Evolutionary conservation across 64 coral and sea anemone genomes (phyloP), one percentile per base, ranked within the genome.

Genomic region (Montipora capricornis): DNA sequence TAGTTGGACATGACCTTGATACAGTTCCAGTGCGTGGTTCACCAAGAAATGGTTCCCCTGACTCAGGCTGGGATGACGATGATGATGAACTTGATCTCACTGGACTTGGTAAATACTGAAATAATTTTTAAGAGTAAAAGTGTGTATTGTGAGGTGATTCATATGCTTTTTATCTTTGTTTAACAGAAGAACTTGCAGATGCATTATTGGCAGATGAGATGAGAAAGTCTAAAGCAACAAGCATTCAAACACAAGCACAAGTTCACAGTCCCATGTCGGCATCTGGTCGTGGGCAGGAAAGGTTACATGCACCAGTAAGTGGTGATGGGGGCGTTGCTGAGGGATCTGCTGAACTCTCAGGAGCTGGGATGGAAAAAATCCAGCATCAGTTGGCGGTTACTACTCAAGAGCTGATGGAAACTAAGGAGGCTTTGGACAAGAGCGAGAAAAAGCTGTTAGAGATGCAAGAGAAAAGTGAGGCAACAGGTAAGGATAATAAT

Each of bases 11-110:
- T 60, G 95, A 95, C 20, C 24, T 97, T 47, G 95, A 97, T 90
- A 97, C 85, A 0, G 79, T 97, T 17, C 95, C 95, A 10, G 95
- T 97, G 47, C 83, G 95, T 45, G 96, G 94, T 13, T 88, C 19
- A 5, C 15, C 66, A 17, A 80, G 44, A 8, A 83, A 79, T 44
- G 87, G 76, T 24, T 80, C 24, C 15, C 49, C 78, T 49, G 85
- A 94, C 9, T 86, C 82, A 47, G 82, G 82, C 8, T 86, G 50
- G 60, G 95, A 92, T 79, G 89, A 91, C 68, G 82, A 95, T 60
- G 89, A 97, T 46, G 95, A 94, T 19, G 95, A 97, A 46, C 95
- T 97, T 70, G 84, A 97, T 82, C 80, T 94, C 20, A 14, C 61
- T 64, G 95, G 93, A 17, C 89, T 97, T 70, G 95, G 95, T 97